Base-by-base conservation (phyloP, 2,113 vertebrate genomes). In the Spermophilus dauricus region DNA sequence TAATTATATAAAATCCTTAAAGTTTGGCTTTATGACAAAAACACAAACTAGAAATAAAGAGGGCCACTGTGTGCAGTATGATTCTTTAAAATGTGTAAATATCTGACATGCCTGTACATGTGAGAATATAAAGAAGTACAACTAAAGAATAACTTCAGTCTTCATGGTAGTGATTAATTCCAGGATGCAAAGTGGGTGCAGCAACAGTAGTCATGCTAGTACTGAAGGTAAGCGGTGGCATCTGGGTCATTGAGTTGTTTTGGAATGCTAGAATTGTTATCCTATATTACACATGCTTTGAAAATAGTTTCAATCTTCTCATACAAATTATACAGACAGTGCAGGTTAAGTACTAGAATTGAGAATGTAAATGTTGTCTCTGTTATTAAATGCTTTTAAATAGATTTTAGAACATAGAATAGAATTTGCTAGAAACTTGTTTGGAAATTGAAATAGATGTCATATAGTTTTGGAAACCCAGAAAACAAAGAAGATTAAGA, bases 341-440 rank as follows among this genome's bases (percentile, higher is more conserved):
- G 20, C 39, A 88, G 20, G 0, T 18, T 88, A 56, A 85, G 63
- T 26, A 85, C 2, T 73, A 45, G 14, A 51, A 20, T 20, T 89
- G 24, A 12, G 13, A 37, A 69, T 56, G 76, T 16, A 84, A 14
- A 30, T 75, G 20, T 76, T 22, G 26, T 76, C 32, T 91, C 72
- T 53, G 30, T 48, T 91, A 89, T 86, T 93, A 96, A 92, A 77
- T 28, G 70, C 12, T 70, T 95, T 93, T 51, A 69, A 45, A 91
- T 30, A 70, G 22, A 9, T 95, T 77, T 86, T 48, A 86, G 42
- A 78, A 17, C 28, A 65, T 67, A 78, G 8, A 17, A 84, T 65
- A 56, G 17, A 37, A 53, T 77, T 75, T 92, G 7, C 26, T 69
- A 84, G 53, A 84, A 94, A 65, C 0, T 45, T 94, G 9, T 63